Evolutionary conservation across 2,888 invertebrate genomes (phyloP), one percentile per base, ranked within the genome.

Genomic region (Poecilobothrus nobilitatus): DNA sequence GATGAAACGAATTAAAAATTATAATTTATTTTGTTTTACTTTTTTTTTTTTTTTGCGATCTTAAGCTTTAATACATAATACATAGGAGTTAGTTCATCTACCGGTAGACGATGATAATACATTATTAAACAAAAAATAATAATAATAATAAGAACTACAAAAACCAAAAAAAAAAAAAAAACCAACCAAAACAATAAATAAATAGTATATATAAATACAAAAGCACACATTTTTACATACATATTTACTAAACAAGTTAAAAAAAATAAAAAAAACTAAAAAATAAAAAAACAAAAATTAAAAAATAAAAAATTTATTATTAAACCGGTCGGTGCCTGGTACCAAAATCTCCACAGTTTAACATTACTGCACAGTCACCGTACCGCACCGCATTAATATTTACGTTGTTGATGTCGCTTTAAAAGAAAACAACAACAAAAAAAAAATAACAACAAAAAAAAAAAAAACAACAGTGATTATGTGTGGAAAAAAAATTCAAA

Each of bases 81-180:
- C n/a, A n/a, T 53, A 15, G 15, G 6, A 6, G 18, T 53, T 53
- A 53, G 53, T 53, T 53, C 53, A 53, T 53, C 53, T 53, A 53
- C 53, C 53, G 53, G 53, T 53, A 53, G 53, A 53, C 15, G 53
- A 53, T n/a, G 53, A 53, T 53, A 53, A 53, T 53, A 53, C 53
- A 53, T 18, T 53, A 53, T 12, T 44, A 44, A 44, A 12, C 44
- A 44, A n/a, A n/a, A 27, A 27, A 27, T 27, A 27, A 9, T 6
- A 53, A 53, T 2, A 18, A 53, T 18, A 53, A 53, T 18, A 53
- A 53, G 2, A 53, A 6, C 53, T 15, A 6, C n/a, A 53, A 12
- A 6, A 18, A 53, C 44, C 10, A 44, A 6, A 44, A 44, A 10
- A 44, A 3, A 53, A 9, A 53, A 53, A 5, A 18, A 53, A 8